Evolutionary conservation across 2,113 vertebrate genomes (phyloP), one percentile per base, ranked within the genome.

Genomic region (Atherinomorus stipes): DNA sequence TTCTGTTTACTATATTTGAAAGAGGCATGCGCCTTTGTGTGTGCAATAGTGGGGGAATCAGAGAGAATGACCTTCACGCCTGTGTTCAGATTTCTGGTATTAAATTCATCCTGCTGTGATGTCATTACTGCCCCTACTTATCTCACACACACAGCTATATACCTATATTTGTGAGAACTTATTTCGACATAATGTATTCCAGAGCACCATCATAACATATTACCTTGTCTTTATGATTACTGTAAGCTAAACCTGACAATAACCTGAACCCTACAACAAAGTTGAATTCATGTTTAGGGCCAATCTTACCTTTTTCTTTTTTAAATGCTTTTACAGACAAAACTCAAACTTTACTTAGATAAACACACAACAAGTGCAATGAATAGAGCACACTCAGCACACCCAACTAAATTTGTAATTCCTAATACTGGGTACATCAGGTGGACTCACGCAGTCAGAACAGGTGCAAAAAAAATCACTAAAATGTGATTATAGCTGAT

Each of bases 21-120:
- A 53, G n/a, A 56, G 8, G n/a, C n/a, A 25, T 47, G 57, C 65
- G 58, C 38, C 23, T 56, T 13, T 76, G 58, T 49, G 34, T 59
- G 16, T 42, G 13, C 37, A 34, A 40, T 10, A 76, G 37, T 16
- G 5, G 63, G 51, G 4, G 31, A 66, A 45, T 21, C 56, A 37
- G 64, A 76, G 61, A 65, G 52, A 74, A 28, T 78, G 64, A 85
- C 70, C 80, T 77, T 79, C 50, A 68, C 18, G 28, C 58, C 64
- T 23, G 28, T 18, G 44, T 68, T 69, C 65, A 70, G 31, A 75
- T 81, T 54, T 76, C 47, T 73, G 66, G 57, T 64, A 67, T 77
- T 72, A 61, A 61, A 81, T 74, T 57, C n/a, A 45, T 76, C 73
- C 45, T 16, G 10, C 73, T 61, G 62, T 57, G 68, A 79, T 70